Conservation (phyloP, 2,797 vertebrate genomes). For the Urocyon cinereoargenteus region DNA sequence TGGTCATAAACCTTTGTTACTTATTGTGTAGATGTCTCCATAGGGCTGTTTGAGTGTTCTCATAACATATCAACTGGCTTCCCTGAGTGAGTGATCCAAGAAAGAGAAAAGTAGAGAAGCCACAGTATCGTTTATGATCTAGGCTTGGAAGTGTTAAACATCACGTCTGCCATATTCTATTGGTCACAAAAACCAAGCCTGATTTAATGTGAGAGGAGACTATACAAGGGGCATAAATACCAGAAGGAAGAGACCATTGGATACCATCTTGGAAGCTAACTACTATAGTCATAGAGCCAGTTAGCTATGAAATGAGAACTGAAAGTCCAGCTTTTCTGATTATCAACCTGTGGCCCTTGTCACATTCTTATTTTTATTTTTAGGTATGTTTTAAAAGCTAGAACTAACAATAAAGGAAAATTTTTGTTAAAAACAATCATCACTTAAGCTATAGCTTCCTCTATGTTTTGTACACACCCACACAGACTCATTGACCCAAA, state of each 20-base stretch:
- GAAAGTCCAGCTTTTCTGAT: neutral
- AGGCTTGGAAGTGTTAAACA: neutral
- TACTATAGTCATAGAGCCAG: neutral
- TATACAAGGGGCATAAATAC: neutral
- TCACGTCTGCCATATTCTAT: neutral
- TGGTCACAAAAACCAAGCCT: neutral
- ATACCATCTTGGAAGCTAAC: neutral
- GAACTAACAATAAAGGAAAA: neutral
- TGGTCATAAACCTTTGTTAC: neutral
- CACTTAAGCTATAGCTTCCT: neutral
- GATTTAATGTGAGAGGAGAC: neutral
- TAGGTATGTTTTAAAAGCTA: constrained; percentile 11
- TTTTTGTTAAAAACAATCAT: neutral
- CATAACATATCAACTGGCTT: neutral
- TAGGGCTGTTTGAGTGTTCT: neutral
- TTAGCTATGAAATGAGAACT: neutral
- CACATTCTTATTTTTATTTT: neutral
- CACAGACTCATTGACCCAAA: neutral
- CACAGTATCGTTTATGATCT: neutral
- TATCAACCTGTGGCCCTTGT: neutral
- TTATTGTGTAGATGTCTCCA: neutral
- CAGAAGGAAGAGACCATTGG: neutral
- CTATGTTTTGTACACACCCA: neutral
- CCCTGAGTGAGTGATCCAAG: neutral
- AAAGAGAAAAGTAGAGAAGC: neutral